Conservation (phyloP, 2,113 vertebrate species). For the Dasyornis broadbenti region DNA sequence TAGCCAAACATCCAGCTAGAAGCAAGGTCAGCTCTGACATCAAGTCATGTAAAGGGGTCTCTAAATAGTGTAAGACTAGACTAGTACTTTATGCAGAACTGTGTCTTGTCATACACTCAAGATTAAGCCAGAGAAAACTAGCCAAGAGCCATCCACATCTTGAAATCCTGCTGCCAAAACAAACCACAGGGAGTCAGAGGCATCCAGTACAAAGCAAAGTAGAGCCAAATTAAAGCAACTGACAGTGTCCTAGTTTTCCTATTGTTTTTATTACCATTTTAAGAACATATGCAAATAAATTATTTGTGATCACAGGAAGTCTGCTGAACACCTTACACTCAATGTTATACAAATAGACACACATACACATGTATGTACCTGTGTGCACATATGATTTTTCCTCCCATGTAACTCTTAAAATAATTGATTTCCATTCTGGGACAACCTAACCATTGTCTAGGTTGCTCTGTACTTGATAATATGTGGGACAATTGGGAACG, state of each 20-base stretch:
- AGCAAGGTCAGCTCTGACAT: neutral
- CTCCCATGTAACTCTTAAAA: neutral
- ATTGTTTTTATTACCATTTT: neutral
- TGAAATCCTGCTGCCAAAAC: neutral
- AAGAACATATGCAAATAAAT: neutral
- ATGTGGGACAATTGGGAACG: accelerated
- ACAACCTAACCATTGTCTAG: neutral
- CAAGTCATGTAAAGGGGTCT: neutral
- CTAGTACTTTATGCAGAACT: neutral
- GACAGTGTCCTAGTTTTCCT: neutral
- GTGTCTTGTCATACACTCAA: neutral
- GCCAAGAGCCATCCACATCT: neutral
- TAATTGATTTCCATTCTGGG: neutral
- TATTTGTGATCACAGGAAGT: no score
- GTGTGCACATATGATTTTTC: neutral
- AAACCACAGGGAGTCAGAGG: neutral
- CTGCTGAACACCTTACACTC: neutral
- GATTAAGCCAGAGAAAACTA: neutral
- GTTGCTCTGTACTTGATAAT: neutral
- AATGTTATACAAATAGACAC: neutral
- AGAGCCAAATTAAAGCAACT: neutral
- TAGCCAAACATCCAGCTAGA: neutral
- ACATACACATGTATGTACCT: no score
- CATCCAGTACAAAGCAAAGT: neutral
- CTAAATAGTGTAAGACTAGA: neutral